phyloP scores from a whole-genome alignment of 37 sponge, comb jelly and placozoan species.

The Mnemiopsis leidyi region DNA sequence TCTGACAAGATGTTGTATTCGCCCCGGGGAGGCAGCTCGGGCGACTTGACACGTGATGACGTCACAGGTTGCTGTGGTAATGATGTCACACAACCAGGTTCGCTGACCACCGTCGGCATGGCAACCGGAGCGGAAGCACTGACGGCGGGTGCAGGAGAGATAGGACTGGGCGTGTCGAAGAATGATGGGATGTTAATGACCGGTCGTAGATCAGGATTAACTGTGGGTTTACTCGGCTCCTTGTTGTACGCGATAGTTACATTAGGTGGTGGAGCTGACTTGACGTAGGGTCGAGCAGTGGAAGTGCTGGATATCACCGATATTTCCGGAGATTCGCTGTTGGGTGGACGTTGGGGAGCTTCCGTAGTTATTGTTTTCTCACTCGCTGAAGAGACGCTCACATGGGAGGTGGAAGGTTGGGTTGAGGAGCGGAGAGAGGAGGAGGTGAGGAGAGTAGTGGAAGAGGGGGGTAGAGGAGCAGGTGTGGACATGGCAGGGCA shows the following conservation, averaged over 20 bases:
- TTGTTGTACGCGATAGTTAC: slow-evolving; percentile 18
- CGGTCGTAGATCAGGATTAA: slow-evolving; percentile 33
- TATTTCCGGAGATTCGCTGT: background rate
- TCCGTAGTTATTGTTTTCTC: background rate
- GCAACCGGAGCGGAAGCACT: background rate
- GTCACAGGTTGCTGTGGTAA: background rate
- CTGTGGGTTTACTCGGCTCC: background rate
- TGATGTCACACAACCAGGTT: background rate
- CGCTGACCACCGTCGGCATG: background rate
- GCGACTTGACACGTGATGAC: background rate
- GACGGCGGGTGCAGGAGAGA: background rate
- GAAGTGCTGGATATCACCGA: background rate
- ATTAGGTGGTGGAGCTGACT: slow-evolving; percentile 29
- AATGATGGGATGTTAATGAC: slow-evolving; percentile 21
- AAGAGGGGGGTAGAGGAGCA: background rate
- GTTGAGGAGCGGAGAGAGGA: background rate
- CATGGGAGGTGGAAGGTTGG: background rate
- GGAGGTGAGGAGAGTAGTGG: background rate
- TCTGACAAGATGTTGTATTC: slow-evolving; percentile 49
- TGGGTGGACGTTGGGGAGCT: background rate
- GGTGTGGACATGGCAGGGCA: too few species aligned
- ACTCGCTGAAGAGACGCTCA: background rate
- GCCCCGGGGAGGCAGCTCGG: slow-evolving; percentile 28
- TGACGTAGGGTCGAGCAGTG: background rate
- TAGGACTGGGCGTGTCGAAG: background rate